Percentiles rank a stretch among this genome's conserved stretches.
These are phyloP conservation scores for Holcopasites calliopsidis DNA, from an alignment of 1,140 invertebrate genomes.

Conservation along the genomic window DNA sequence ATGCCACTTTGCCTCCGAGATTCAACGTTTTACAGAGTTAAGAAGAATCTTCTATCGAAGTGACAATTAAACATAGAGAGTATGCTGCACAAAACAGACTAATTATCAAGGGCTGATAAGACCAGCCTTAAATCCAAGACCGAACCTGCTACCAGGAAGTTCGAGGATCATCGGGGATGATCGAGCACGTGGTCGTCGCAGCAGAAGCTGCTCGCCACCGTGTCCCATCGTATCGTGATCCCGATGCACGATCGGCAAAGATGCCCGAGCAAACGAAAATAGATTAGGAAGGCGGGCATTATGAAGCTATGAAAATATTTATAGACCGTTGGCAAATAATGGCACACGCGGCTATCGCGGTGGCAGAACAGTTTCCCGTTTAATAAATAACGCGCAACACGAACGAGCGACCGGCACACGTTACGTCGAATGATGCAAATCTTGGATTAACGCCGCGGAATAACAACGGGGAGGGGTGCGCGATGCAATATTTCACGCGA, in stretches of 20 bases:
- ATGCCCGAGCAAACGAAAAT: constrained; percentile 40
- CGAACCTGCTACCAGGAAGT: no score
- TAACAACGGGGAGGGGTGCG: no score
- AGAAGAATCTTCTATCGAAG: no score
- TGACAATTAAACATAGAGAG: no score
- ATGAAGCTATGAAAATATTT: constrained; percentile 50
- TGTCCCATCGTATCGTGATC: background rate
- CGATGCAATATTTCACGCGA: constrained; percentile 18
- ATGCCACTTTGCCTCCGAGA: no score
- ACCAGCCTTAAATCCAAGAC: no score
- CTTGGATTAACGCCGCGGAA: constrained; percentile 7
- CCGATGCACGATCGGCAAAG: constrained; percentile 23
- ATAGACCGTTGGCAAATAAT: constrained; percentile 49
- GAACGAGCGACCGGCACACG: background rate
- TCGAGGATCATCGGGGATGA: background rate
- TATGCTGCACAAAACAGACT: no score
- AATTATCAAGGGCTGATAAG: no score
- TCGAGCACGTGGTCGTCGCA: background rate
- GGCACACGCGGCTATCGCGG: constrained; percentile 17
- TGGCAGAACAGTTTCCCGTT: constrained; percentile 24
- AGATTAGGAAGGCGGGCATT: constrained; percentile 41
- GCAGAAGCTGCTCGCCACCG: background rate
- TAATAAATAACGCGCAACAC: constrained; percentile 35
- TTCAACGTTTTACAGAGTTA: no score
- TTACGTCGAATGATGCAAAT: constrained; percentile 38